phyloP scores from a whole-genome alignment of 1,140 invertebrate genomes.

The Drosophila pseudoobscura region DNA sequence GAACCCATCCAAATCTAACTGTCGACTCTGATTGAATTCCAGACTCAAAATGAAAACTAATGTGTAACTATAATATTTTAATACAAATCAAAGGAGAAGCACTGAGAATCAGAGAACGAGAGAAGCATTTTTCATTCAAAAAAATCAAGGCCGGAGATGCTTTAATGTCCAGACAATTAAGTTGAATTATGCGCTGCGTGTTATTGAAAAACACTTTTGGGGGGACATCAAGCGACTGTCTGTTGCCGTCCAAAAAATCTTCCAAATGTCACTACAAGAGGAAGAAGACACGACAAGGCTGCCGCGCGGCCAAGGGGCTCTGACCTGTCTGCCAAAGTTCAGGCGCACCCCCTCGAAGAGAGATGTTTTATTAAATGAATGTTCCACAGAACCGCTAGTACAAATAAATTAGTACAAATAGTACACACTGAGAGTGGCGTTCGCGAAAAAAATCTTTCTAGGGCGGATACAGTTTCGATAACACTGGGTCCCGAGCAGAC shows the following conservation, averaged over 20 bases:
- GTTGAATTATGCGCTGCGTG: conserved; percentile 56
- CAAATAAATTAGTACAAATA: conserved; percentile 26
- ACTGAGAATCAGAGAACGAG: not conserved
- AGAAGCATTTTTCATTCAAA: conserved; percentile 29
- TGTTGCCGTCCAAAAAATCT: conserved; percentile 22
- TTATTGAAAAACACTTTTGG: conserved; percentile 58
- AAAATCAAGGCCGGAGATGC: conserved; percentile 38
- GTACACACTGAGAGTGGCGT: conserved; percentile 1
- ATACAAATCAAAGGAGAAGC: conserved; percentile 22
- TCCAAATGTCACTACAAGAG: conserved; percentile 33
- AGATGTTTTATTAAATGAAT: too few species aligned
- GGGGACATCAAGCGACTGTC: conserved; percentile 26
- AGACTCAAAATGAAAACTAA: conserved; percentile 21
- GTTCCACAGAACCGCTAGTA: not conserved
- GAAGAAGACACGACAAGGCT: conserved; percentile 8
- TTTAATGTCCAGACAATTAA: conserved; percentile 62
- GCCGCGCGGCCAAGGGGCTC: too few species aligned
- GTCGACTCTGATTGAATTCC: not conserved
- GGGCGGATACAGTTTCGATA: conserved; percentile 77
- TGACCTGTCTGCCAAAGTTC: conserved; percentile 30
- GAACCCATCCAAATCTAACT: too few species aligned
- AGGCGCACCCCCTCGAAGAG: conserved; percentile 3
- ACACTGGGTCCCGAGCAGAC: conserved; percentile 17
- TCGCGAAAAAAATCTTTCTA: conserved; percentile 43
- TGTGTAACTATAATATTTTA: conserved; percentile 1